Conservation (phyloP, 2,888 invertebrate species). For the Protophormia terraenovae region DNA sequence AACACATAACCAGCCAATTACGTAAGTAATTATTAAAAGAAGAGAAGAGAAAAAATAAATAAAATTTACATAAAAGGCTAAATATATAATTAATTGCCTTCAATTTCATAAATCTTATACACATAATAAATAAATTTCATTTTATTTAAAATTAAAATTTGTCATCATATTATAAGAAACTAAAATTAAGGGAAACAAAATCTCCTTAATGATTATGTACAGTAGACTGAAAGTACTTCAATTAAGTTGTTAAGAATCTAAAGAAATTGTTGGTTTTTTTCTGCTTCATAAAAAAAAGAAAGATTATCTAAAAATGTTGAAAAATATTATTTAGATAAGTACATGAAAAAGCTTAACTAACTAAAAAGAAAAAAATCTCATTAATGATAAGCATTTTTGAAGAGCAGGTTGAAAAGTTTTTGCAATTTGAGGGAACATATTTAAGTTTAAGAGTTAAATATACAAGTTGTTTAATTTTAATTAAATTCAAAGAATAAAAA, state of each 20-base stretch:
- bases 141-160: neutral
- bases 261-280: neutral
- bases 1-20: conserved; percentile 14
- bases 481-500: no score
- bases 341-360: neutral
- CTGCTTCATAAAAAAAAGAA: neutral
- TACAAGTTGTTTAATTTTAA: no score
- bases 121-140: neutral
- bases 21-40: neutral
- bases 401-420: no score
- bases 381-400: neutral
- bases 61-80: neutral
- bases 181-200: neutral
- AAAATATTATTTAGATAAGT: conserved; percentile 14
- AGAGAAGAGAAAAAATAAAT: neutral
- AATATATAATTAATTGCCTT: conserved; percentile 9
- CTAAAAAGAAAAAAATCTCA: neutral
- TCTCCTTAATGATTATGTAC: neutral
- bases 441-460: no score
- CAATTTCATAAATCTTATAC: neutral
- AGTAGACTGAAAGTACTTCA: conserved; percentile 18
- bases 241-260: conserved; percentile 13
- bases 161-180: neutral
- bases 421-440: no score
- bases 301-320: conserved; percentile 35